Base-by-base conservation (phyloP, 1,140 invertebrate species). In the Panagrolaimus sp. region DNA sequence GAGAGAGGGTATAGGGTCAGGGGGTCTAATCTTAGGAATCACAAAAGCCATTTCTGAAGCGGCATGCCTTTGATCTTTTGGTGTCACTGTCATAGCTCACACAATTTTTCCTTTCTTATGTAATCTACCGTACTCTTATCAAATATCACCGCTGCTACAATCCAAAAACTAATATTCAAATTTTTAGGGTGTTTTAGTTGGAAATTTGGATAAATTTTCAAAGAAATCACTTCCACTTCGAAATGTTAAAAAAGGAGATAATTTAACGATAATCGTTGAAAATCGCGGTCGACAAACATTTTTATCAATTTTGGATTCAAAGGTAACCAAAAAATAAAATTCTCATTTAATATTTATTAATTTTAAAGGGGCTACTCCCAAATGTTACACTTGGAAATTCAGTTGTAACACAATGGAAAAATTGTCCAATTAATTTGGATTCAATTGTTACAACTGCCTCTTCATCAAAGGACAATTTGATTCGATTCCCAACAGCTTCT, bases 381-480 rank as follows among this genome's bases (percentile, higher is more conserved):
- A 28, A 62, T 24, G 64, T 68, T 1, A 32, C 63, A 24, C 32
- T 71, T 9, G 69, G 58, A 24, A 47, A 65, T 15, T 38, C 44
- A 12, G 32, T 43, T 21, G 17, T 71, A 9, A 74, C 66, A n/a
- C 24, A 55, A 10, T 74, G 73, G 73, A 26, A 45, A 14, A 74
- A 74, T 47, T 74, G 73, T 63, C 73, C 73, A 0, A 73, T 74
- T 8, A 17, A 77, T 38, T 44, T 74, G 2, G 7, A 38, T 38
- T 4, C 2, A 38, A 7, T 38, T 7, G 7, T 38, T 38, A 4
- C 32, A 38, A 38, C 32, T 38, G 32, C 32, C 7, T 4, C 32
- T 7, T 7, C 32, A 38, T 4, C 7, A 7, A 38, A 38, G 7
- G 7, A 38, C 32, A 38, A 38, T 38, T 38, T 38, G 32, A 38